phyloP scores from a whole-genome alignment of 2,113 vertebrate species.

The Dasyurus viverrinus region DNA sequence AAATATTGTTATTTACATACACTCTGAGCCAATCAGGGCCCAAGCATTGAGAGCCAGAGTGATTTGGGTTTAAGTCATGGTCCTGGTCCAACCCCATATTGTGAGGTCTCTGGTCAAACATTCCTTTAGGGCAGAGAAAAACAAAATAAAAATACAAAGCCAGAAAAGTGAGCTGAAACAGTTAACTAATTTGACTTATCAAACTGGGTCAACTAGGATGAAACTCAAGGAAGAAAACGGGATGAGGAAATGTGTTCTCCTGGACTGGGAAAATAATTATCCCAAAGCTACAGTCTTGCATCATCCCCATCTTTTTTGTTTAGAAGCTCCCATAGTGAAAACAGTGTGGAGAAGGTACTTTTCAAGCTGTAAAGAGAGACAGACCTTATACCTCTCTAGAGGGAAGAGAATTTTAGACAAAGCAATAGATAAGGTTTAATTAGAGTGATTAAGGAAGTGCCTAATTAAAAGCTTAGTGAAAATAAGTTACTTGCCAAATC shows the following conservation, averaged over 20 bases:
- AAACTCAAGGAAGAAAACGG: rapidly evolving
- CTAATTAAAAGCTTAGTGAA: slow-evolving; percentile 9
- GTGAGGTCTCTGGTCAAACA: background rate
- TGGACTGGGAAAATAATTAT: background rate
- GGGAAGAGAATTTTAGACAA: background rate
- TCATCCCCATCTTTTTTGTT: background rate
- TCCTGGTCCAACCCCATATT: too few species aligned
- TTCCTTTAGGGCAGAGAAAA: background rate
- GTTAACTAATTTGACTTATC: background rate
- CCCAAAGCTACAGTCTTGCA: background rate
- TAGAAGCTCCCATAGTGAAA: background rate
- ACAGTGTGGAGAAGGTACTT: background rate
- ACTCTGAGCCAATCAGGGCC: too few species aligned
- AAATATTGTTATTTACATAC: too few species aligned
- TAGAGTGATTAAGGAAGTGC: background rate
- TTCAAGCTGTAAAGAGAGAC: background rate
- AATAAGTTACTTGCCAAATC: background rate
- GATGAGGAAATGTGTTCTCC: background rate
- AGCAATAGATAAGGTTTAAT: background rate
- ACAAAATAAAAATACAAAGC: background rate
- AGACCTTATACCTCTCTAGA: background rate
- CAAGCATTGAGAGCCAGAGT: too few species aligned
- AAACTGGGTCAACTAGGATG: background rate
- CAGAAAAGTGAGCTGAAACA: background rate
- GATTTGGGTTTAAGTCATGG: too few species aligned